Evolutionary conservation across 35 echinoderm and acorn worm species (phyloP), one percentile per base, ranked within the genome.

Genomic region (Apostichopus parvimensis): DNA sequence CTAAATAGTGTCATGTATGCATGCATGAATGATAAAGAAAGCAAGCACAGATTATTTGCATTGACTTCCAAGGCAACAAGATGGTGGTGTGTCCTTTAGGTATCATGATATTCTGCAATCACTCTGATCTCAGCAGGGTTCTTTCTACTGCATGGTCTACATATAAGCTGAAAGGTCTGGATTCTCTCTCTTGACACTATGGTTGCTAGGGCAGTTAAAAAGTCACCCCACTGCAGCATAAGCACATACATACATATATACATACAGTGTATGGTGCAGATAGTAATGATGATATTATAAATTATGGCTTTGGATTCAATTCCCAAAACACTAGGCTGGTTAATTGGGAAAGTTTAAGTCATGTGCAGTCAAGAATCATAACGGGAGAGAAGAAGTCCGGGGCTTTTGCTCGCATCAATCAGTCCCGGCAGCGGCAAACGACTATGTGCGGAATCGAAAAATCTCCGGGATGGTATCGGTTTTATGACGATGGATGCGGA

Each of bases 281-380:
- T 88, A 64, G 86, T 68, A 10, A 72, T 88, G 86, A 88, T 88
- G 86, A 88, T 9, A 88, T 45, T 58, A 88, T 66, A 64, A 72
- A 88, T 73, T 88, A 88, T 72, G 64, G 61, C 64, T 72, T 14
- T 24, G 57, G 60, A 72, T 88, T 20, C 62, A 88, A 88, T 73
- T 88, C 64, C 86, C 86, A 22, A 73, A 73, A 88, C 24, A 21
- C 68, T 73, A 52, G 34, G 57, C 64, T 9, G 54, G 86, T 88
- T 88, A 88, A 88, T 88, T 88, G 86, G 45, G 54, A 84, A 84
- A 84, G 86, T 88, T 72, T 73, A 88, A 73, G 45, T 72, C 86
- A 68, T 65, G 23, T 66, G 25, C 5, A 18, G 60, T 7, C 22
- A 4, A 72, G 61, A 15, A 7, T n/a, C 71, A 14, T 68, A 68